phyloP scores from a whole-genome alignment of 2,113 vertebrate genomes.

The Lipotes vexillifer region DNA sequence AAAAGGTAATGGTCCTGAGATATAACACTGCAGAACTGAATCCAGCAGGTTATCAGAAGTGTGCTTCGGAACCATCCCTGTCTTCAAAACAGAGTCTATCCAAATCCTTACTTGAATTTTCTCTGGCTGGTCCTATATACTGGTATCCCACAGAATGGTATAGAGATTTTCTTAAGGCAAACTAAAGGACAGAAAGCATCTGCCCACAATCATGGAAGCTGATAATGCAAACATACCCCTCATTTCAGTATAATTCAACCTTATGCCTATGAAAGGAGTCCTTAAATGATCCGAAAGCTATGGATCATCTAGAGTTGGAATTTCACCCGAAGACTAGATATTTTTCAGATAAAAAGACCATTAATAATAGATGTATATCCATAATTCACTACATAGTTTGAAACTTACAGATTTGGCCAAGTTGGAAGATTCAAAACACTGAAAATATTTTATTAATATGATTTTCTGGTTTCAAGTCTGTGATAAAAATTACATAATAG shows the following conservation, averaged over 20 bases:
- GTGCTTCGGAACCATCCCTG: background rate
- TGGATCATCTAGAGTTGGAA: background rate
- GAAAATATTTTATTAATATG: background rate
- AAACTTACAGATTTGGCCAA: background rate
- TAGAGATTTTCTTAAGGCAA: background rate
- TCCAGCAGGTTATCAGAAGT: background rate
- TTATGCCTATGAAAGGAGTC: background rate
- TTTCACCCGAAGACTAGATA: background rate
- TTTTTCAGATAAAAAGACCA: background rate
- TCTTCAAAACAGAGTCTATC: background rate
- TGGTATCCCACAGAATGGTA: background rate
- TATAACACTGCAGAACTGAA: background rate
- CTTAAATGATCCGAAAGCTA: background rate
- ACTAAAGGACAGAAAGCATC: background rate
- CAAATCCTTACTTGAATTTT: background rate
- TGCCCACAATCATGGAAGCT: background rate
- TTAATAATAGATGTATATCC: background rate
- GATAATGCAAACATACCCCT: background rate
- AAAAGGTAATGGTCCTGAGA: background rate
- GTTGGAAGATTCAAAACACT: background rate
- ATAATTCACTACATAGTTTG: background rate
- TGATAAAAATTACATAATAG: background rate
- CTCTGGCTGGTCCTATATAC: background rate
- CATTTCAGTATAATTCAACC: background rate
- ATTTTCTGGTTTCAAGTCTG: background rate